A percentile compares a stretch with the other conserved stretches of the same genome.
These are phyloP conservation scores for Ciconia maguari DNA, from an alignment of 2,113 vertebrate species.

Conservation along the genomic window DNA sequence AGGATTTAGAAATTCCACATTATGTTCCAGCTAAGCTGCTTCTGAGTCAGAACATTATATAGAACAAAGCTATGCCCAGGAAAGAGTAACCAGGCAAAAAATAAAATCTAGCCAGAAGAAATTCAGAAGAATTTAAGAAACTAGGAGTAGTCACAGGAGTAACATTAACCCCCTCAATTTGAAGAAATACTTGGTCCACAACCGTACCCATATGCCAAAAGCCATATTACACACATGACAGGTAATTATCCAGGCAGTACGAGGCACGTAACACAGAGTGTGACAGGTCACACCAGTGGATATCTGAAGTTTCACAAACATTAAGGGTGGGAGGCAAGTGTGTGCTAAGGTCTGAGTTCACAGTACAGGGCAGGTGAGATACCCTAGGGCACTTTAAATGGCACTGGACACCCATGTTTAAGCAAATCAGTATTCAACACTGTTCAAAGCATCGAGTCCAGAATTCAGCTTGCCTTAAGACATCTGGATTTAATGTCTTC, in stretches of 20 bases:
- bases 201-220: neutral
- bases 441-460: neutral
- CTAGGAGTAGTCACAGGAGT: neutral
- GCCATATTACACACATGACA: neutral
- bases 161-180: neutral
- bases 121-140: neutral
- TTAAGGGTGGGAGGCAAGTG: neutral
- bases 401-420: neutral
- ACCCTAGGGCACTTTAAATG: neutral
- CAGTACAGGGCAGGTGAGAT: neutral
- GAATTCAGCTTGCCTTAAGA: neutral
- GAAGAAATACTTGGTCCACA: neutral
- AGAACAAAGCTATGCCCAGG: neutral
- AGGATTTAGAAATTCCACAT: neutral
- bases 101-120: neutral
- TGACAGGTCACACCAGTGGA: neutral
- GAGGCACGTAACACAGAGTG: fast-evolving
- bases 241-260: neutral
- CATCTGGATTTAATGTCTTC: neutral
- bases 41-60: neutral
- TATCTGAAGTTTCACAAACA: neutral
- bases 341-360: neutral
- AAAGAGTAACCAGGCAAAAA: neutral
- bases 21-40: neutral
- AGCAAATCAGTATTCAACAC: neutral